A percentile compares a stretch with the other conserved stretches of the same genome.
Conservation (phyloP, 2,888 invertebrate genomes). For the Dicycla oo region DNA sequence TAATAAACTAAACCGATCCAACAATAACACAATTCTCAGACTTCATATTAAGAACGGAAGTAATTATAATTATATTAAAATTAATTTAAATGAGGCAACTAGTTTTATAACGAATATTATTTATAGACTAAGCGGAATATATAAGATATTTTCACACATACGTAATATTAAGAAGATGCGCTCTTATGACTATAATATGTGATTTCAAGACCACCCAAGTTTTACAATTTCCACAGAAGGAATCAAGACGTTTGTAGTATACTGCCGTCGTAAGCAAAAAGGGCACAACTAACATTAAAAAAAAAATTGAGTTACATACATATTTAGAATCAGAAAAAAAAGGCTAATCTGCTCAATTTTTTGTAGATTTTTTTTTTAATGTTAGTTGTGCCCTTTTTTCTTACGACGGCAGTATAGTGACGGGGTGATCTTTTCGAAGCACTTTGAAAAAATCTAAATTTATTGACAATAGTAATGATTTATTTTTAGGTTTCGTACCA, state of each 20-base stretch:
- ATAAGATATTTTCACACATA: constrained; percentile 16
- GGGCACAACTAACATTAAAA: no score
- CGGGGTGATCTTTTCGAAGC: no score
- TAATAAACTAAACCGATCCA: background rate
- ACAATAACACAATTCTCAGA: constrained; percentile 12
- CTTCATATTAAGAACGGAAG: constrained; percentile 24
- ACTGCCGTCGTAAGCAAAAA: no score
- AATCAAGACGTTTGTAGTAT: background rate
- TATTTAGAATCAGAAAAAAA: no score
- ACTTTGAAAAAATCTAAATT: no score
- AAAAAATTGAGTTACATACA: no score
- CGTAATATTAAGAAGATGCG: background rate
- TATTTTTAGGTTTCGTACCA: no score
- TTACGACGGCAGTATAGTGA: no score
- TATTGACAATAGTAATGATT: no score
- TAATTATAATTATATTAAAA: constrained; percentile 40
- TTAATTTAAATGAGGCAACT: constrained; percentile 36
- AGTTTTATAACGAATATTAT: constrained; percentile 20
- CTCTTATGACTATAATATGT: background rate
- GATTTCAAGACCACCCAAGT: background rate
- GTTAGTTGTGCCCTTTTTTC: no score
- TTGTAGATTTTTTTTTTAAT: no score
- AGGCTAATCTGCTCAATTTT: no score
- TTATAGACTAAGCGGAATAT: background rate
- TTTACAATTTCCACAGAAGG: background rate